Conservation (phyloP, 1,140 invertebrate species). For the Solenopsis fugax region DNA sequence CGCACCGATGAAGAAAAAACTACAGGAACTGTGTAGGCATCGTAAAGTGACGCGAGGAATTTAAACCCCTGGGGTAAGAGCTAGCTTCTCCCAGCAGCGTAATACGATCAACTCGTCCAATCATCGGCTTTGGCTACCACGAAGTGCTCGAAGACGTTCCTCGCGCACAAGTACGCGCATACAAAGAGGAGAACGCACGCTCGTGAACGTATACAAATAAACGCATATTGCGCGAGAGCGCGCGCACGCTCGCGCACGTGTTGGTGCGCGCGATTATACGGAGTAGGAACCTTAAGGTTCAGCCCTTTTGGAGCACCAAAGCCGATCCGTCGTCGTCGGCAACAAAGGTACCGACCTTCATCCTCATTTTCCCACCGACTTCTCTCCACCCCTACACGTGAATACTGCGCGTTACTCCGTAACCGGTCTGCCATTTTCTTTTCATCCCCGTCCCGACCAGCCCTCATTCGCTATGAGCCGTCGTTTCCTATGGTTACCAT, state of each 20-base stretch:
- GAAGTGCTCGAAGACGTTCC: conserved; percentile 45
- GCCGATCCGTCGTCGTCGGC: conserved; percentile 64
- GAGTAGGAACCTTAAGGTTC: conserved; percentile 64
- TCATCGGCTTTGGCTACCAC: conserved; percentile 65
- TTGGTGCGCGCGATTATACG: conserved; percentile 44
- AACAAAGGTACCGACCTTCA: conserved; percentile 73
- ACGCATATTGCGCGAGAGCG: background rate
- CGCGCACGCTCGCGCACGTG: background rate
- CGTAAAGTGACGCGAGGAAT: conserved; percentile 62
- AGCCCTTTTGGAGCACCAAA: conserved; percentile 62
- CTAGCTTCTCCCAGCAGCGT: conserved; percentile 54
- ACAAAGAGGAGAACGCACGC: background rate
- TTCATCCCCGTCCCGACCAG: conserved; percentile 73
- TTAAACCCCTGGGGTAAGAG: conserved; percentile 37
- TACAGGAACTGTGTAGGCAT: background rate
- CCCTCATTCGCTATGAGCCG: conserved; percentile 73
- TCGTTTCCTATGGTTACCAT: conserved; percentile 79
- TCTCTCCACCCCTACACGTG: conserved; percentile 60
- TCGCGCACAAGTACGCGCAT: background rate
- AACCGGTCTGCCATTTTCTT: conserved; percentile 80
- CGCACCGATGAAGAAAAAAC: background rate
- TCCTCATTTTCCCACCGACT: conserved; percentile 73
- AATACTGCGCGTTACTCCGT: conserved; percentile 68
- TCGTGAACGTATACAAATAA: background rate
- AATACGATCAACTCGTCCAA: conserved; percentile 69